Evolutionary conservation across 2,113 vertebrate genomes (phyloP), one percentile per base, ranked within the genome.

Genomic region (Indicator maculatus): DNA sequence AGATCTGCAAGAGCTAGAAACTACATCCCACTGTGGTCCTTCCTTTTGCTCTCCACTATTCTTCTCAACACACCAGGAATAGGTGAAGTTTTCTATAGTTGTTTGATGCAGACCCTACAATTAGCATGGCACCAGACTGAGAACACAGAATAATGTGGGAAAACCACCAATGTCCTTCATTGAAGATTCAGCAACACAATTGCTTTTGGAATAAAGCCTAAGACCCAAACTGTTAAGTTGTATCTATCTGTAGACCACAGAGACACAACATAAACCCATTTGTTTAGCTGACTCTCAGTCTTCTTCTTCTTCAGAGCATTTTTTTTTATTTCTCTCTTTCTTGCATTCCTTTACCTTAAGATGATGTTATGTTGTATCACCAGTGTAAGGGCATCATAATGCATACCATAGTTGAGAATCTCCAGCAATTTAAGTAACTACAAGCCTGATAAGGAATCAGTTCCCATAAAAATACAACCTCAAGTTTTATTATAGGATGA

Each of bases 71-170:
- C 13, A 36, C 21, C 11, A 52, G 12, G 6, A 75, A 72, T 1
- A 23, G 5, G 3, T 5, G 28, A 86, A 45, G 5, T 47, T 79
- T 31, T 38, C 30, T 5, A 36, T 1, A 18, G 14, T 2, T 61
- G 17, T 79, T 80, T 50, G 21, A 63, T 11, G 65, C 8, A 85
- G 10, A 73, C 3, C 8, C 27, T 64, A 52, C 14, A 24, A 27
- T 3, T 16, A 10, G 4, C 5, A 1, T 8, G 4, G 16, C 65
- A 50, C 21, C 0, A 0, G 12, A 44, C n/a, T n/a, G n/a, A n/a
- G n/a, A n/a, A n/a, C n/a, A n/a, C n/a, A n/a, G n/a, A n/a, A n/a
- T n/a, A n/a, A n/a, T n/a, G n/a, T n/a, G n/a, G n/a, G n/a, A n/a
- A n/a, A n/a, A n/a, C n/a, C n/a, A n/a, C n/a, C n/a, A 53, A 64